Evolutionary conservation across 2,113 vertebrate genomes (phyloP).

Genomic region (Uria lomvia): DNA sequence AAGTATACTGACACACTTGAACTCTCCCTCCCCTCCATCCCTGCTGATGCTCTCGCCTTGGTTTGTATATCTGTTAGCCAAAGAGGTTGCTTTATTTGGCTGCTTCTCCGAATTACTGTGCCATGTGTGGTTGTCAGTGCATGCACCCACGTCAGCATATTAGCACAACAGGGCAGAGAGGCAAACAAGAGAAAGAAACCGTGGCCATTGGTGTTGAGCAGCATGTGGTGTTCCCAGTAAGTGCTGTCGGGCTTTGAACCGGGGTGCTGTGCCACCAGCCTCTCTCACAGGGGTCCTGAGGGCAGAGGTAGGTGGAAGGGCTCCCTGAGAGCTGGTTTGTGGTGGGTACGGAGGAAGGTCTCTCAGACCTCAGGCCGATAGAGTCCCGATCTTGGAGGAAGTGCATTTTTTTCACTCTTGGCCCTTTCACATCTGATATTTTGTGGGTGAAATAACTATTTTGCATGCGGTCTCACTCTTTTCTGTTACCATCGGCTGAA

Average conservation of each 20-base stretch:
- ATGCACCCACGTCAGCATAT: neutral
- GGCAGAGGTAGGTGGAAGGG: neutral
- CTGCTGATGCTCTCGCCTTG: neutral
- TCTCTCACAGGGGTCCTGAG: fast-evolving
- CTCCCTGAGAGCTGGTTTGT: neutral
- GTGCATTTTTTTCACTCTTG: neutral
- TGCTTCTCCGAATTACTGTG: neutral
- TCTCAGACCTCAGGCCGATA: neutral
- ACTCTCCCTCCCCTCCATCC: neutral
- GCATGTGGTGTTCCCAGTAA: neutral
- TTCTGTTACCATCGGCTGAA: neutral
- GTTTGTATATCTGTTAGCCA: neutral
- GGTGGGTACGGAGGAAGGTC: neutral
- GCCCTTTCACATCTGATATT: neutral
- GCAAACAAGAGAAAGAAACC: neutral
- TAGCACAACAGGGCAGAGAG: neutral
- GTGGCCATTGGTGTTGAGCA: neutral
- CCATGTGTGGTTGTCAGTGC: neutral
- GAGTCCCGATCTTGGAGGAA: neutral
- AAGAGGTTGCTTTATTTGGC: neutral
- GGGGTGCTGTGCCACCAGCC: neutral
- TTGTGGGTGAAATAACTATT: neutral
- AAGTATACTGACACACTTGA: neutral
- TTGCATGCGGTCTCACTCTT: neutral
- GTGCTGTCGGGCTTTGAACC: neutral